A percentile compares a stretch with the other conserved stretches of the same genome.
These are phyloP conservation scores for Actenoides hombroni DNA, from an alignment of 2,113 vertebrate species.

Conservation along the genomic window DNA sequence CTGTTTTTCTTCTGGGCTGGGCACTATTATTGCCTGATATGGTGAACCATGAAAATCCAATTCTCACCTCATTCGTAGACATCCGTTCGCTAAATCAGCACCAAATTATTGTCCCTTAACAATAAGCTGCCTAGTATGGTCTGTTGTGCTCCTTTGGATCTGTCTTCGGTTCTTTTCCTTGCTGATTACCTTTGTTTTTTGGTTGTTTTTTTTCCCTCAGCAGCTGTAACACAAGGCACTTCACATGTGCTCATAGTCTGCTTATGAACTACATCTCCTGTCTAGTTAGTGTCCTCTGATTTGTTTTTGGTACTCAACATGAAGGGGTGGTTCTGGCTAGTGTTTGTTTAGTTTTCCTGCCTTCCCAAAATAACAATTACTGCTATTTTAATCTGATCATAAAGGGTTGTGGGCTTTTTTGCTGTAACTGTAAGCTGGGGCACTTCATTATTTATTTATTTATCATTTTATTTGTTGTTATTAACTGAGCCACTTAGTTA, in stretches of 20 bases:
- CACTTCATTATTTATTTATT: neutral
- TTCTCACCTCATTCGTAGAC: neutral
- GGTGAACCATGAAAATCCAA: neutral
- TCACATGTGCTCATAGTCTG: neutral
- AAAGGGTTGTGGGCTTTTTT: neutral
- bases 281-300: neutral
- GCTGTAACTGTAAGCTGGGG: neutral
- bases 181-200: neutral
- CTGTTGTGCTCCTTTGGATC: neutral
- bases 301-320: neutral
- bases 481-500: neutral
- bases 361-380: neutral
- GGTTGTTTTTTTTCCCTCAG: neutral
- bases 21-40: rapidly evolving
- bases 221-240: neutral
- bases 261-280: neutral
- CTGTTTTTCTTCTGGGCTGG: neutral
- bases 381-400: neutral
- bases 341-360: neutral
- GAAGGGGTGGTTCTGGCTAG: neutral
- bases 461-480: neutral
- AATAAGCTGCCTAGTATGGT: neutral
- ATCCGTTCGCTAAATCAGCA: neutral
- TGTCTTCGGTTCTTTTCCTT: neutral
- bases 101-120: neutral